phyloP scores from a whole-genome alignment of 2,113 vertebrate genomes.

The Calyptomena viridis region DNA sequence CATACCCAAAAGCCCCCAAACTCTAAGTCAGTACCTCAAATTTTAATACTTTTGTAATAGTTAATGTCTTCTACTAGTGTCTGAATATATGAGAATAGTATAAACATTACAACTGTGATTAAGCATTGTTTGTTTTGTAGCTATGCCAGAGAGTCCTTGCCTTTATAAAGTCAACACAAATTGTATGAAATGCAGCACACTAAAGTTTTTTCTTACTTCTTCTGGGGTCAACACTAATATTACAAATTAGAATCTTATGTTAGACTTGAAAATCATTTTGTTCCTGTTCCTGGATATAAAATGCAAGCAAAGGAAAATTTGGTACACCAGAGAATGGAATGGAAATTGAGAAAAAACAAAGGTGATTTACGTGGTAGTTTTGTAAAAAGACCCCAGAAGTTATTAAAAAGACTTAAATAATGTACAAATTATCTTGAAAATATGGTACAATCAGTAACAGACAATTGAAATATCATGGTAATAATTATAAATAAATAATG shows the following conservation, averaged over 20 bases:
- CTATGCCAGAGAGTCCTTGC: not conserved
- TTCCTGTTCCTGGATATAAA: not conserved
- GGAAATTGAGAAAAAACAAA: not conserved
- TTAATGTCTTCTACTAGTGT: not conserved
- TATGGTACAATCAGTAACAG: not conserved
- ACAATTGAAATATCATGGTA: not conserved
- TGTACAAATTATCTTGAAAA: not conserved
- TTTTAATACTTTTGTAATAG: not conserved
- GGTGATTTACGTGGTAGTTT: not conserved
- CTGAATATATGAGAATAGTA: not conserved
- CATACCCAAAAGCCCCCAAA: not conserved
- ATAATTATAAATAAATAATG: not conserved
- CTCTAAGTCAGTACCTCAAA: not conserved
- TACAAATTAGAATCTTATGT: not conserved
- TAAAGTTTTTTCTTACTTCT: not conserved
- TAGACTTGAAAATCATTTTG: not conserved
- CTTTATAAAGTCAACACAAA: not conserved
- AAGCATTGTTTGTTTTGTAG: not conserved
- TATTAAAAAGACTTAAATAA: not conserved
- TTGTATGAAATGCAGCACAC: rapidly evolving
- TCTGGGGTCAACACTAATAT: not conserved
- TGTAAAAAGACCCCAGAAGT: not conserved
- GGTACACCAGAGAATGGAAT: not conserved
- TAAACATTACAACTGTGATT: not conserved
- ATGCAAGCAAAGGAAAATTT: not conserved